Evolutionary conservation across 2,113 vertebrate genomes (phyloP).

Genomic region (Ophiodon elongatus): DNA sequence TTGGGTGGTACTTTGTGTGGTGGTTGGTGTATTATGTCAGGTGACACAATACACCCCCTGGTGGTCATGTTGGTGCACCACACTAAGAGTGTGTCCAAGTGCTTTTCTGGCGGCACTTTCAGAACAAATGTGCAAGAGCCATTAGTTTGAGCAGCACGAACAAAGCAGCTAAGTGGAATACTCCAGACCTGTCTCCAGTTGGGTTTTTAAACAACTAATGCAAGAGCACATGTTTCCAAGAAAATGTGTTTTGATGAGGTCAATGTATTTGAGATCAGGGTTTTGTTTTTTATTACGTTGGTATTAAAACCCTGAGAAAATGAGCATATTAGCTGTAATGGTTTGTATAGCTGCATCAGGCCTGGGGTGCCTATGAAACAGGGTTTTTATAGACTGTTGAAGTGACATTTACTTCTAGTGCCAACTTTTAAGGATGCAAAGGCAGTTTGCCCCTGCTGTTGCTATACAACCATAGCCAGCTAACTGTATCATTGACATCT

Average conservation of each 20-base stretch:
- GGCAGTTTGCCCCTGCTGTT: neutral
- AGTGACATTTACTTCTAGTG: neutral
- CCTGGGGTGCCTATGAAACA: neutral
- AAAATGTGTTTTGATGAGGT: neutral
- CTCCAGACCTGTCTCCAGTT: neutral
- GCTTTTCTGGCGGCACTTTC: neutral
- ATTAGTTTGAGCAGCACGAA: neutral
- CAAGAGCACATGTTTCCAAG: neutral
- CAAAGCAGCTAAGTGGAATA: neutral
- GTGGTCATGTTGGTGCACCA: neutral
- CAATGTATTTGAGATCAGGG: no score
- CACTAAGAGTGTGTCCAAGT: neutral
- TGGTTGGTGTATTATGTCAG: no score
- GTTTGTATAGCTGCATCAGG: no score
- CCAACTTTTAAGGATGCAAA: neutral
- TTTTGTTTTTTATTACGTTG: no score
- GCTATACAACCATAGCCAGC: neutral
- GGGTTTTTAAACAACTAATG: neutral
- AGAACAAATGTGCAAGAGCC: neutral
- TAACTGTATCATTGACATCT: neutral
- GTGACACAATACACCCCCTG: neutral
- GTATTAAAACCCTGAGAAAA: no score
- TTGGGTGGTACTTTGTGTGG: neutral
- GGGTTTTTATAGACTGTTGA: neutral
- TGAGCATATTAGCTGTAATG: no score